Base-by-base conservation (phyloP, 2,113 vertebrate genomes). In the Anthoscopus minutus region DNA sequence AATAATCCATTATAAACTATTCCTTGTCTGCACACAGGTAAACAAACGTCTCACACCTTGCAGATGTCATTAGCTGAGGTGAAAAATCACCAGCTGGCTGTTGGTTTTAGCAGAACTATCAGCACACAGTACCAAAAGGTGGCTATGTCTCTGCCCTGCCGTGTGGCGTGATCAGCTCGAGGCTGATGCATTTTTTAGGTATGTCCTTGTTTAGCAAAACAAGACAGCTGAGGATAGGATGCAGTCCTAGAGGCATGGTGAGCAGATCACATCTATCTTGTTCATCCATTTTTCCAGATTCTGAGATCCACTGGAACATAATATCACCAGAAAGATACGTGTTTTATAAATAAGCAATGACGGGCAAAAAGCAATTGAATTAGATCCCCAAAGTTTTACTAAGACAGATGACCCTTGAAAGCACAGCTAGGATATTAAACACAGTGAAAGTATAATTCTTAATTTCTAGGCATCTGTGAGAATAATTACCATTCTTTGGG, bases 381-480 rank as follows among this genome's bases (percentile, higher is more conserved):
- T 90, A 94, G 87, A 88, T 94, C 76, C 91, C 93, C 70, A 90
- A 93, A 93, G 93, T 69, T 88, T 94, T 93, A 81, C 87, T 38
- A 62, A 89, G 92, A 97, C 38, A 86, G 76, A 97, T 96, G 85
- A 86, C 45, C 65, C 77, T 60, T 86, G 53, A 92, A 92, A 82
- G 40, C 60, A 77, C 57, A 94, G 89, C 81, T 81, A 90, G 57
- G 85, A 78, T 96, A 96, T 96, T 96, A 96, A 93, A 92, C 48
- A 79, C 35, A 92, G 96, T 88, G 64, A 92, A 82, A 88, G 66
- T 47, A 93, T 95, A 88, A 96, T 95, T 97, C 94, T 96, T 93
- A 95, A 94, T 95, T 94, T 96, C 86, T 91, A 86, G 92, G 81
- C 93, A 93, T 93, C 94, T 85, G 73, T 58, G 92, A 96, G 90